Conservation (phyloP, 2,797 vertebrate genomes). For the Percopsis omiscomaycus region DNA sequence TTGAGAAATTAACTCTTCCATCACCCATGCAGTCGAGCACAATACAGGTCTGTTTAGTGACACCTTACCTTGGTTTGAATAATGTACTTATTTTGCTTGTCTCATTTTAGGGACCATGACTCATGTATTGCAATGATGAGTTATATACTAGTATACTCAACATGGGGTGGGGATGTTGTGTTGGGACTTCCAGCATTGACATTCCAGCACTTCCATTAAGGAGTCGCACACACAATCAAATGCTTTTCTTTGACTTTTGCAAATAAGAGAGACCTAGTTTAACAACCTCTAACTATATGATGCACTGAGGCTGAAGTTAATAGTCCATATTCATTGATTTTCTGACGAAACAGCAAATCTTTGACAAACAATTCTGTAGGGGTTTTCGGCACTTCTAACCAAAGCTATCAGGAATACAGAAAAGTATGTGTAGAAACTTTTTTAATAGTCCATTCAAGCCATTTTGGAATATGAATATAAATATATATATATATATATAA, state of each 20-base stretch:
- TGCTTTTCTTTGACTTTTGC: too few relatives aligned
- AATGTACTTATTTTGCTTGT: conserved; percentile 26
- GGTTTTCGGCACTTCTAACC: too few relatives aligned
- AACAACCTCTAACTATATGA: too few relatives aligned
- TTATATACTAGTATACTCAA: not conserved
- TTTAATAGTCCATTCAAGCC: not conserved
- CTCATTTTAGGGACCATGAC: not conserved
- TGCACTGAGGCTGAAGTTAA: too few relatives aligned
- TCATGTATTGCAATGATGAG: not conserved
- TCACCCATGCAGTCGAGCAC: conserved; percentile 7
- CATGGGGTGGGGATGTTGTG: not conserved
- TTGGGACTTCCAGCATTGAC: too few relatives aligned
- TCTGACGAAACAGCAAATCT: too few relatives aligned
- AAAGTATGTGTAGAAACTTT: conserved; percentile 1
- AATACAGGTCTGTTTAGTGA: conserved; percentile 43
- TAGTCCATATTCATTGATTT: too few relatives aligned
- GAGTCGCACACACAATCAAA: too few relatives aligned
- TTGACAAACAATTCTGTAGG: not conserved
- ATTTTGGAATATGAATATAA: not conserved
- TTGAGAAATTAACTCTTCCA: conserved; percentile 39
- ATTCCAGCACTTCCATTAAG: too few relatives aligned
- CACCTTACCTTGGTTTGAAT: conserved; percentile 26
- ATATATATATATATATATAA: too few relatives aligned
- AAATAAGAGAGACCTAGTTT: too few relatives aligned
- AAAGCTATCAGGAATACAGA: too few relatives aligned